These are phyloP conservation scores for Coryphaenoides rupestris DNA, from an alignment of 2,113 vertebrate genomes.

Conservation along the genomic window DNA sequence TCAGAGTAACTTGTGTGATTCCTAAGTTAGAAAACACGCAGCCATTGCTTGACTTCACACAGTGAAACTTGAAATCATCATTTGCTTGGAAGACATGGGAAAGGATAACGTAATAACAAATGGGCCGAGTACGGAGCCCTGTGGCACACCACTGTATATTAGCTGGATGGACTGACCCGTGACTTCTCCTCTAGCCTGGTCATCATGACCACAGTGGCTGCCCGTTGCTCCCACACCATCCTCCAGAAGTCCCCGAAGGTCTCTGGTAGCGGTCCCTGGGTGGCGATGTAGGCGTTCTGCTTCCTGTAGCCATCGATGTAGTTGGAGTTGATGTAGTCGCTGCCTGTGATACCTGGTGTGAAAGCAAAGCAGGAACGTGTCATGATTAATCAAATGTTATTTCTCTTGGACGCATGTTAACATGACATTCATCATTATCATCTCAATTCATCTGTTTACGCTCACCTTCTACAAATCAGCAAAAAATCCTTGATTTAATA, in stretches of 20 bases:
- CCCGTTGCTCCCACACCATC: constrained; percentile 98
- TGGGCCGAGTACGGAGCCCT: background rate
- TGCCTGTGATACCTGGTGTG: constrained; percentile 87
- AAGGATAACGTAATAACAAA: no score
- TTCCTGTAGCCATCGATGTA: constrained; percentile 97
- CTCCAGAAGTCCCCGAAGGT: constrained; percentile 98
- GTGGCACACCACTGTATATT: background rate
- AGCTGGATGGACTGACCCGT: constrained; percentile 72
- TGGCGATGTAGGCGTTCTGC: constrained; percentile 98
- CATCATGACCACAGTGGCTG: constrained; percentile 98
- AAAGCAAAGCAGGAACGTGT: constrained; percentile 11
- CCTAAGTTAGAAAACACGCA: background rate
- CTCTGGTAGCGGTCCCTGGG: constrained; percentile 91
- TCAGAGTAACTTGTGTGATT: constrained; percentile 13
- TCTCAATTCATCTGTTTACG: background rate
- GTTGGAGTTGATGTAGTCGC: constrained; percentile 97
- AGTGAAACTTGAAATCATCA: no score
- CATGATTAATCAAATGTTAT: background rate
- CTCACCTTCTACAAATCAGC: no score
- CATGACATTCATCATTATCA: background rate
- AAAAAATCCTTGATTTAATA: no score
- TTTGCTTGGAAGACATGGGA: no score
- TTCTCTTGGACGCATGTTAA: no score
- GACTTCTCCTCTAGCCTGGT: constrained; percentile 96
- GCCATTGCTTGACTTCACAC: background rate